Conservation (phyloP, 2,888 invertebrate genomes). For the Bembecia ichneumoniformis region DNA sequence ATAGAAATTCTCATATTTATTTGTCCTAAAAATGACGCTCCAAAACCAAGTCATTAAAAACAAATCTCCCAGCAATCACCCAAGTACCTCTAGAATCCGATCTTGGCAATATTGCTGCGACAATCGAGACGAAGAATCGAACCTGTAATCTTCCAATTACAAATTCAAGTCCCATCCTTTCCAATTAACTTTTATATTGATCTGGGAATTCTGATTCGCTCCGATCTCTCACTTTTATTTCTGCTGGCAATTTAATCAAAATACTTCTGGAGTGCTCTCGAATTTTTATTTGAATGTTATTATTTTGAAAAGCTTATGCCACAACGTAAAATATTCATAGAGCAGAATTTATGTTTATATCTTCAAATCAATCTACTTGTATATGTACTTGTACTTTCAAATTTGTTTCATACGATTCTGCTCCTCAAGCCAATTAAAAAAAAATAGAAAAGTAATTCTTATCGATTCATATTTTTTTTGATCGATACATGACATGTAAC, state of each 20-base stretch:
- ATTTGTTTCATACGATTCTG: too few species aligned
- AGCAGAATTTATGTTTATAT: too few species aligned
- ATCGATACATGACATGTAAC: too few species aligned
- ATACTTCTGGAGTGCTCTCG: conserved; percentile 3
- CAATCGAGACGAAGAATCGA: conserved; percentile 26
- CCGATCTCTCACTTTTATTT: conserved; percentile 29
- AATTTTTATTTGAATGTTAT: conserved; percentile 5
- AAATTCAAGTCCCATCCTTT: conserved; percentile 52
- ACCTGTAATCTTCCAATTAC: conserved; percentile 56
- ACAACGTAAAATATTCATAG: not conserved
- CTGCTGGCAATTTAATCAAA: conserved; percentile 20
- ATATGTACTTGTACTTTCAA: too few species aligned
- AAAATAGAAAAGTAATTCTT: too few species aligned
- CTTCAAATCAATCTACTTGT: too few species aligned
- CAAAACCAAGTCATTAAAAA: not conserved
- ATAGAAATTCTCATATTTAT: not conserved
- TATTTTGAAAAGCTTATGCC: not conserved
- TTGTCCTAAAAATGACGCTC: not conserved
- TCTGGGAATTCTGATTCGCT: conserved; percentile 29
- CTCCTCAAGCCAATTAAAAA: too few species aligned
- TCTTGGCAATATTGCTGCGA: conserved; percentile 6
- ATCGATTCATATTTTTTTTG: too few species aligned
- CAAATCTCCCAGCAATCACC: not conserved
- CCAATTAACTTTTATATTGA: conserved; percentile 58
- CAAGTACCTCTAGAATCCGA: conserved; percentile 1